phyloP scores from a whole-genome alignment of 2,888 invertebrate species.

The Scelioninae gen. 1 region DNA sequence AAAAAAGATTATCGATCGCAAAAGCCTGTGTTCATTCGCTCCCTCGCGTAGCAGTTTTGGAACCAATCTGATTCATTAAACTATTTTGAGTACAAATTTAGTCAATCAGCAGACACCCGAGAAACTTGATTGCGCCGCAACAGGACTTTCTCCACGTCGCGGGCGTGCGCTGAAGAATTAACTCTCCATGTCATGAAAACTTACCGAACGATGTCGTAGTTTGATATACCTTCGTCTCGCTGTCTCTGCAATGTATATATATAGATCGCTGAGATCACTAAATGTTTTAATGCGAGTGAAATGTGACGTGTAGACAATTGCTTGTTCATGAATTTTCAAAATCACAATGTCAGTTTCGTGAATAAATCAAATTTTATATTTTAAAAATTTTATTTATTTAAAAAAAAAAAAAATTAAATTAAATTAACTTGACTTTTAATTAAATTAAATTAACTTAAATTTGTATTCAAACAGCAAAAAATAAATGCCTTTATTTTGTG shows the following conservation, averaged over 20 bases:
- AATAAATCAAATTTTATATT: too few relatives aligned
- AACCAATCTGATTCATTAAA: conserved; percentile 62
- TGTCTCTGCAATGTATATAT: conserved; percentile 36
- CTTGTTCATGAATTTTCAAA: too few relatives aligned
- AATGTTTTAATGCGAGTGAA: conserved; percentile 36
- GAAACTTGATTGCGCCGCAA: conserved; percentile 60
- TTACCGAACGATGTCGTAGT: conserved; percentile 54
- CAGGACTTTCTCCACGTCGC: conserved; percentile 46
- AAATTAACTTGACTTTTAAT: too few relatives aligned
- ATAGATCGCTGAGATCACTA: conserved; percentile 35
- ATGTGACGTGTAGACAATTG: conserved; percentile 13
- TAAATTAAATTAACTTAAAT: too few relatives aligned
- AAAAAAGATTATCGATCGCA: conserved; percentile 20
- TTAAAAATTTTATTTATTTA: too few relatives aligned
- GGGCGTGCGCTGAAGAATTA: conserved; percentile 48
- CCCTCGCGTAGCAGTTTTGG: conserved; percentile 30
- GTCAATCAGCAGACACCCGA: conserved; percentile 62
- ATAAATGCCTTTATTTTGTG: too few relatives aligned
- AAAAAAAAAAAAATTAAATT: too few relatives aligned
- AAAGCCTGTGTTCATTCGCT: conserved; percentile 4
- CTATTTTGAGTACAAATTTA: conserved; percentile 65
- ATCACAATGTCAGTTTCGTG: too few relatives aligned
- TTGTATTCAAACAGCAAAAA: too few relatives aligned
- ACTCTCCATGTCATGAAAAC: conserved; percentile 60
- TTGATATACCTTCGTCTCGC: conserved; percentile 47